Base-by-base conservation (phyloP, 1,140 invertebrate species). In the Papilio polyxenes region DNA sequence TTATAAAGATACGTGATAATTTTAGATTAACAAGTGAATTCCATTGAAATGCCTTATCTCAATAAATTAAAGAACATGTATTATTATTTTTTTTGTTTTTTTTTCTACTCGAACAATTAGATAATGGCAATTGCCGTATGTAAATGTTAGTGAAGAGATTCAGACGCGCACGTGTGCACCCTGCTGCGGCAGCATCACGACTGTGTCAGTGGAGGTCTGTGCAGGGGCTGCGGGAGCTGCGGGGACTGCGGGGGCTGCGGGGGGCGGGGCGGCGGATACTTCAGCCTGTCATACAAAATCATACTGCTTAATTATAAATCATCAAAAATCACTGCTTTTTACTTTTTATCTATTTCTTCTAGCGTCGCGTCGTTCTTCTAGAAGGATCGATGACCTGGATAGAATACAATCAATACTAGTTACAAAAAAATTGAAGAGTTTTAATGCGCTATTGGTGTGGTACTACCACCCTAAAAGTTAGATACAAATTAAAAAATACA, bases 81-180 rank as follows among this genome's bases (percentile, higher is more conserved):
- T 44, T 7, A 20, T 53, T 31, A 20, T 37, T 44, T 62, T 65
- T 40, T 44, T n/a, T 65, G 44, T 65, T 79, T 65, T n/a, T 44
- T 79, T 79, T 79, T 62, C 44, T 65, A 44, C 77, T 79, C 40
- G 15, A 62, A 62, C 44, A 79, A 79, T 40, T 20, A 62, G 17
- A 20, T 65, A 79, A 62, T 15, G 44, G 44, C 76, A 37, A 31
- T 56, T 17, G 77, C 56, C 77, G 56, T 65, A 48, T 79, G 44
- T n/a, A 65, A 17, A 65, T 9, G 79, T 62, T 48, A 69, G 59
- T 51, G 40, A 65, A 78, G 87, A 87, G 84, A 86, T 87, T 90
- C 87, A 93, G 72, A 93, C 91, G 81, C 87, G 87, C 0, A 90
- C 89, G 40, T 92, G 89, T 17, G 81, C 23, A 75, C 91, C 90